Conservation (phyloP, 2,888 invertebrate species). For the Scaptomyza parva region DNA sequence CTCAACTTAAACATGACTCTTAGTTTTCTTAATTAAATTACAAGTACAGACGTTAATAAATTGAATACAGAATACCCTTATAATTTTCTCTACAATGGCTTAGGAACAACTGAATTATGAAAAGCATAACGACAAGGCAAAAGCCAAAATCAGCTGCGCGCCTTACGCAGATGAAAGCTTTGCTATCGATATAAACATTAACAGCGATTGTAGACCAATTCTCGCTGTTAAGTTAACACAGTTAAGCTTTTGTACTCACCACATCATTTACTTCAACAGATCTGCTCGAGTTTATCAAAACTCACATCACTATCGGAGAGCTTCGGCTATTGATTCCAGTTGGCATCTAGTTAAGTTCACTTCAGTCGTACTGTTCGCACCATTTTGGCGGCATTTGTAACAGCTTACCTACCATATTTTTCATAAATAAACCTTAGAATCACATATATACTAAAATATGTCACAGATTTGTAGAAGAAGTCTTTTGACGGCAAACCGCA, state of each 20-base stretch:
- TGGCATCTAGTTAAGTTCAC: constrained; percentile 35
- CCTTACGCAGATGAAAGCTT: constrained; percentile 34
- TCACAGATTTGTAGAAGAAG: constrained; percentile 66
- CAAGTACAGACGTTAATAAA: constrained; percentile 17
- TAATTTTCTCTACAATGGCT: constrained; percentile 33
- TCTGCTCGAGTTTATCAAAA: constrained; percentile 4
- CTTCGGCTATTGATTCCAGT: constrained; percentile 33
- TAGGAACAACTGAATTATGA: constrained; percentile 41
- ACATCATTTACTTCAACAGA: constrained; percentile 4
- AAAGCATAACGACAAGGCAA: constrained; percentile 14
- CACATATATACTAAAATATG: constrained; percentile 44
- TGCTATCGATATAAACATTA: constrained; percentile 34
- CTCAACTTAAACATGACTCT: constrained; percentile 70
- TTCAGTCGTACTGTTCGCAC: constrained; percentile 20
- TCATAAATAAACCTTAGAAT: constrained; percentile 11
- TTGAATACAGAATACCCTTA: constrained; percentile 7
- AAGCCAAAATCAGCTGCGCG: constrained; percentile 48
- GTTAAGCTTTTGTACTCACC: neutral
- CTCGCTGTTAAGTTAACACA: constrained; percentile 21
- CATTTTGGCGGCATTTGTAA: constrained; percentile 48
- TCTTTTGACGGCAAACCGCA: constrained; percentile 60
- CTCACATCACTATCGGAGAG: constrained; percentile 34
- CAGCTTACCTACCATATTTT: constrained; percentile 30
- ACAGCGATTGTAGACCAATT: neutral
- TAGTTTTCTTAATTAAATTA: constrained; percentile 41